Evolutionary conservation across 2,797 vertebrate genomes (phyloP).

Genomic region (Tenualosa ilisha): DNA sequence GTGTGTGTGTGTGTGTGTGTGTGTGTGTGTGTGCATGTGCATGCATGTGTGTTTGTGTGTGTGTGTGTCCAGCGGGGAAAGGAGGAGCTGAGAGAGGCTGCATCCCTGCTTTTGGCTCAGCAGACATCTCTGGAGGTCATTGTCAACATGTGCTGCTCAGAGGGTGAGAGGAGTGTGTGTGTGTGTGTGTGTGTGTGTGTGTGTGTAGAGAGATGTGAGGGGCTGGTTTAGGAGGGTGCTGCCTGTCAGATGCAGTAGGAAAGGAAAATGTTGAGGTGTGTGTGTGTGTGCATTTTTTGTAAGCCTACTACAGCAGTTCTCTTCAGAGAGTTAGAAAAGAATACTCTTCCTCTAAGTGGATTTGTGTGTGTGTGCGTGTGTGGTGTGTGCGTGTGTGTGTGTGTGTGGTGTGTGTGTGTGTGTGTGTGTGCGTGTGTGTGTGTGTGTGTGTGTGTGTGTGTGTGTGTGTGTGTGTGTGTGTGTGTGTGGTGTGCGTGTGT

Average conservation of each 20-base stretch:
- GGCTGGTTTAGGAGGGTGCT: neutral
- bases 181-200: conserved; percentile 16
- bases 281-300: neutral
- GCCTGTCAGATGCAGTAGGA: neutral
- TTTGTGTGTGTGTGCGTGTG: no score
- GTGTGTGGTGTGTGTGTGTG: neutral
- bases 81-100: conserved; percentile 86
- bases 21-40: neutral
- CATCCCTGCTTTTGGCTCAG: conserved; percentile 89
- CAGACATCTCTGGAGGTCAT: conserved; percentile 95
- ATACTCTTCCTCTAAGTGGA: no score
- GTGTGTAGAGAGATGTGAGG: neutral
- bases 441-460: neutral
- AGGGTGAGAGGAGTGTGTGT: conserved; percentile 78
- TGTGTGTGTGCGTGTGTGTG: neutral
- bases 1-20: conserved; percentile 40
- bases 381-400: no score
- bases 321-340: no score
- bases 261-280: neutral
- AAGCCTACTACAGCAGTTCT: no score
- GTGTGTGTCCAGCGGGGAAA: conserved; percentile 75
- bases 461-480: no score
- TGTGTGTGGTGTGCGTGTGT: no score
- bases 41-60: neutral
- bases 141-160: conserved; percentile 97